phyloP scores from a whole-genome alignment of 2,888 invertebrate species.

The Criorhina ranunculi region DNA sequence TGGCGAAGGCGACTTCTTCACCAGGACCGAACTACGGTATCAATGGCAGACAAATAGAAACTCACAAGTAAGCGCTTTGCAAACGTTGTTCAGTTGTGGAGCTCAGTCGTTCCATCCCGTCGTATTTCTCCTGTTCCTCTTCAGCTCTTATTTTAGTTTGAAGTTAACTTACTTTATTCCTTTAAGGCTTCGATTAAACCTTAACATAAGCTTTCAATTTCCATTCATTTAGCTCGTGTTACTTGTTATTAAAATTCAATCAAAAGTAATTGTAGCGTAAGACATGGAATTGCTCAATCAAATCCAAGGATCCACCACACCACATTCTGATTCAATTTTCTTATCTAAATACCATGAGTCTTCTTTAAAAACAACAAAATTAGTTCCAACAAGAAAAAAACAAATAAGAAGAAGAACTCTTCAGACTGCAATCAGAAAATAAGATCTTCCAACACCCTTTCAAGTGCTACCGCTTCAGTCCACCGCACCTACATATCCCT shows the following conservation, averaged over 20 bases:
- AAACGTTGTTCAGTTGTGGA: too few species aligned
- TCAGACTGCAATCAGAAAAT: slow-evolving; percentile 57
- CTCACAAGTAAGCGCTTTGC: too few species aligned
- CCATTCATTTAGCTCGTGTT: background rate
- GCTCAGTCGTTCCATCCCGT: too few species aligned
- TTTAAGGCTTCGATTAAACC: background rate
- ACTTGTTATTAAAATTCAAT: slow-evolving; percentile 16
- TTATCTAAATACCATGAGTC: slow-evolving; percentile 46
- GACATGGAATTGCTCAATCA: slow-evolving; percentile 38
- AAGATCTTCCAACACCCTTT: slow-evolving; percentile 59
- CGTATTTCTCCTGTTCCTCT: too few species aligned
- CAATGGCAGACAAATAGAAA: too few species aligned
- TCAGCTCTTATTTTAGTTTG: too few species aligned
- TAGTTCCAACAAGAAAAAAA: slow-evolving; percentile 30
- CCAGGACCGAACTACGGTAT: too few species aligned
- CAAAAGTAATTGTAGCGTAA: slow-evolving; percentile 24
- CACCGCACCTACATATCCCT: slow-evolving; percentile 11
- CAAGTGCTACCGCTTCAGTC: slow-evolving; percentile 30
- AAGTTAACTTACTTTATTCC: background rate
- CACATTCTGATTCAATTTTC: slow-evolving; percentile 43
- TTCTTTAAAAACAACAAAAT: slow-evolving; percentile 40
- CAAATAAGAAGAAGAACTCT: slow-evolving; percentile 13
- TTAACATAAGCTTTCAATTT: background rate
- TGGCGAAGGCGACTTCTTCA: too few species aligned
- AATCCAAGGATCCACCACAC: slow-evolving; percentile 16